These are phyloP conservation scores for Macroramphosus scolopax DNA, from an alignment of 2,797 vertebrate species.

Conservation along the genomic window DNA sequence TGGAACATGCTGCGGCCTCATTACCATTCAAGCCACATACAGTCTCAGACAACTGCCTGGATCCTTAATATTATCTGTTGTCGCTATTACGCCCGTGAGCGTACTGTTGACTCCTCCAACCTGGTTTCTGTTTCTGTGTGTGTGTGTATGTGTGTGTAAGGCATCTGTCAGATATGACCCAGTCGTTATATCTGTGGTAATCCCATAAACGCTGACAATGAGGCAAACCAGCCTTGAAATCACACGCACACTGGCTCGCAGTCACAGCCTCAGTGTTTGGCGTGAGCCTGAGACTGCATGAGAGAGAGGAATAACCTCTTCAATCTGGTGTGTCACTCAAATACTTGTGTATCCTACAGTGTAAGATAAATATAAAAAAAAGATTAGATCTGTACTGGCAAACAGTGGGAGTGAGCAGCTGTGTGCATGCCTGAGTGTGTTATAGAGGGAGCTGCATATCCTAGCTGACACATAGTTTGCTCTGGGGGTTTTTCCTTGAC, in stretches of 20 bases:
- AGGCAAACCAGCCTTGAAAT: conserved; percentile 46
- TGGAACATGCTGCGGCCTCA: conserved; percentile 50
- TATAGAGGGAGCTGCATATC: conserved; percentile 46
- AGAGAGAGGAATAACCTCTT: conserved; percentile 35
- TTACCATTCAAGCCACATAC: conserved; percentile 58
- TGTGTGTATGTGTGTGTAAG: background rate
- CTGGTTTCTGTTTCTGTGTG: background rate
- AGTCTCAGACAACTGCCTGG: conserved; percentile 33
- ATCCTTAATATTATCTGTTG: conserved; percentile 35
- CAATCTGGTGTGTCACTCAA: conserved; percentile 21
- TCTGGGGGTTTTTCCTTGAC: conserved; percentile 60
- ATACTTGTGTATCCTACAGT: conserved; percentile 11
- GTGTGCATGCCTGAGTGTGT: conserved; percentile 38
- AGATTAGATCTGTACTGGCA: conserved; percentile 28
- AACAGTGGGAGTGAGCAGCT: conserved; percentile 52
- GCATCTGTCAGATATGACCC: conserved; percentile 38
- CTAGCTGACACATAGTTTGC: conserved; percentile 56
- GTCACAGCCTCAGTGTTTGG: conserved; percentile 7
- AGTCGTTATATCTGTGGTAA: conserved; percentile 41
- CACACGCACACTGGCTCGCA: conserved; percentile 5
- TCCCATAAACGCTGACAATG: conserved; percentile 56
- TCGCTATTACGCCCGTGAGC: conserved; percentile 29
- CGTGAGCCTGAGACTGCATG: conserved; percentile 19
- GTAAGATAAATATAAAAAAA: conserved; percentile 8
- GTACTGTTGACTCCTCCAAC: conserved; percentile 21